Percentiles rank a stretch among this genome's conserved stretches.
phyloP scores from a whole-genome alignment of 2,888 invertebrate genomes.

The Dexiosoma caninum region DNA sequence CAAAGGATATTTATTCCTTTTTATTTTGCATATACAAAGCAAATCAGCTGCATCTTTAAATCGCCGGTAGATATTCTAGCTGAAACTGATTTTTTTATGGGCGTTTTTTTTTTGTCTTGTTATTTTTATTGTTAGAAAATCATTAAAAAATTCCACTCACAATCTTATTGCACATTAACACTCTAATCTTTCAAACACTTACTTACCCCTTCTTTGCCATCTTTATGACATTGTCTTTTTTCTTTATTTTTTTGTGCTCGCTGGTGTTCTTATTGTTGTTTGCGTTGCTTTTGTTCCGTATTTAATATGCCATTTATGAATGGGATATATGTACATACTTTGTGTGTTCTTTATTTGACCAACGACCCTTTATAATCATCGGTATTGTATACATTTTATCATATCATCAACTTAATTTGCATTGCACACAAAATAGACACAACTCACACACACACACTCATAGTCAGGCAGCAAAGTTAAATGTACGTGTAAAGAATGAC shows the following conservation, averaged over 20 bases:
- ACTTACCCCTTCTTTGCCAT: conserved; percentile 46
- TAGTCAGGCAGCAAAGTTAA: neutral
- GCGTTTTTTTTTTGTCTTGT: neutral
- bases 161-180: conserved; percentile 56
- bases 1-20: no score
- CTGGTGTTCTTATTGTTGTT: conserved; percentile 23
- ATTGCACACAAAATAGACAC: conserved; percentile 53
- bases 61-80: no score
- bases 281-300: conserved; percentile 24
- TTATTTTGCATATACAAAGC: no score
- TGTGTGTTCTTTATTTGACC: conserved; percentile 63
- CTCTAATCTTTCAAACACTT: conserved; percentile 49
- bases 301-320: conserved; percentile 59
- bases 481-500: conserved; percentile 18
- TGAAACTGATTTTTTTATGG: neutral
- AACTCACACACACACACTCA: neutral
- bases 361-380: conserved; percentile 64
- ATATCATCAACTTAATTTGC: conserved; percentile 64
- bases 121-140: conserved; percentile 1
- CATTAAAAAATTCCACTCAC: conserved; percentile 39
- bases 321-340: conserved; percentile 68
- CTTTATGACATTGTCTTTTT: neutral
- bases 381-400: conserved; percentile 66
- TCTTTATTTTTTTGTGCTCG: conserved; percentile 14
- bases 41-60: no score